These are phyloP conservation scores for Lasioglossum malachurum DNA, from an alignment of 2,888 invertebrate species.

Conservation along the genomic window DNA sequence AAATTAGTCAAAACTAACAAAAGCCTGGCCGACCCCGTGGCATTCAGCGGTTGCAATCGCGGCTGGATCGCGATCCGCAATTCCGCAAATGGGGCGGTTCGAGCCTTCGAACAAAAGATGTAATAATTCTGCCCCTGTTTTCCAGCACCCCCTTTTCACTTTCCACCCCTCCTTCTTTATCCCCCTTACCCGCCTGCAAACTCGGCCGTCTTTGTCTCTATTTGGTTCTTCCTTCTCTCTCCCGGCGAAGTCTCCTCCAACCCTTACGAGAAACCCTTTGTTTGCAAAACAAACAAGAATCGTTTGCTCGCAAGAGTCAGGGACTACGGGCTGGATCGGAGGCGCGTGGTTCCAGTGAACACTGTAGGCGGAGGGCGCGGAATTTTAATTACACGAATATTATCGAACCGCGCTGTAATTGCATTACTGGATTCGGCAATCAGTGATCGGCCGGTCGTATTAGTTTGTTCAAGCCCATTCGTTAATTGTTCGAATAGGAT, in stretches of 20 bases:
- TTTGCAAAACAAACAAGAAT: slow-evolving; percentile 85
- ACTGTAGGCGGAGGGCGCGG: slow-evolving; percentile 71
- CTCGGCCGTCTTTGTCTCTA: slow-evolving; percentile 49
- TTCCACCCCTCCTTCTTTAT: slow-evolving; percentile 50
- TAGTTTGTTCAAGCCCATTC: slow-evolving; percentile 6
- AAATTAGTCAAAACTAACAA: slow-evolving; percentile 83
- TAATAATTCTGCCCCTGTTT: slow-evolving; percentile 83
- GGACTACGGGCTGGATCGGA: slow-evolving; percentile 49
- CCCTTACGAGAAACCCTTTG: slow-evolving; percentile 77
- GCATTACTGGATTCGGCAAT: slow-evolving; percentile 75
- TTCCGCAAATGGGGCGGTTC: slow-evolving; percentile 83
- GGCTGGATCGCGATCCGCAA: slow-evolving; percentile 83
- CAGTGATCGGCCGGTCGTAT: slow-evolving; percentile 27
- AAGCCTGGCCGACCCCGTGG: slow-evolving; percentile 72
- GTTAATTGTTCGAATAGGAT: not conserved
- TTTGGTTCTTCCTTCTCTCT: slow-evolving; percentile 47
- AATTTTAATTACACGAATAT: slow-evolving; percentile 84
- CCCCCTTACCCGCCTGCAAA: slow-evolving; percentile 29
- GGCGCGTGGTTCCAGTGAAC: slow-evolving; percentile 42
- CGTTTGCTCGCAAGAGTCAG: slow-evolving; percentile 79
- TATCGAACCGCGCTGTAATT: slow-evolving; percentile 77
- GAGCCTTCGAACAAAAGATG: slow-evolving; percentile 84
- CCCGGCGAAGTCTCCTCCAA: slow-evolving; percentile 61
- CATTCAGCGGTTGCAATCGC: slow-evolving; percentile 80
- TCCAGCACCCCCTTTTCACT: slow-evolving; percentile 67